phyloP scores from a whole-genome alignment of 2,888 invertebrate genomes.

The Chromoteleia sp. region DNA sequence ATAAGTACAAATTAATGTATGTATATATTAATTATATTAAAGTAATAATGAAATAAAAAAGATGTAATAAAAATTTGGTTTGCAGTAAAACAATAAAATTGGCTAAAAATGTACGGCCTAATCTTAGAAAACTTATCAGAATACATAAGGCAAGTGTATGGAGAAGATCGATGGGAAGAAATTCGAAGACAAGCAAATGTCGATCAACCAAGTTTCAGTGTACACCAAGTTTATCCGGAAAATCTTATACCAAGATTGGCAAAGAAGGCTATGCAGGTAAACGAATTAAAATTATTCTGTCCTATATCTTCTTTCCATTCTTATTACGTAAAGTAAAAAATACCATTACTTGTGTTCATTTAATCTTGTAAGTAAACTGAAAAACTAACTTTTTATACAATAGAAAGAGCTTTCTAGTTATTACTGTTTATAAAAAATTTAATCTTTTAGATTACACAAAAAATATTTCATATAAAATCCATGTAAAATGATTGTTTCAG shows the following conservation, averaged over 20 bases:
- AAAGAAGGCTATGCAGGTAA: conserved; percentile 93
- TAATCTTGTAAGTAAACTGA: neutral
- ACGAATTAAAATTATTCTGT: conserved; percentile 22
- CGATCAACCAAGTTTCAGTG: conserved; percentile 94
- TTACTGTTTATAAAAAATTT: neutral
- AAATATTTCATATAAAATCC: neutral
- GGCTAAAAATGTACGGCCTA: conserved; percentile 94
- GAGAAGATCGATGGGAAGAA: conserved; percentile 97
- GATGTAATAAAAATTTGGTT: conserved; percentile 5
- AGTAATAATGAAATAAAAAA: neutral
- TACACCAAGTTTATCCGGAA: conserved; percentile 97
- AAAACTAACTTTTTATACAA: neutral
- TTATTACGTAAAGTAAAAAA: neutral
- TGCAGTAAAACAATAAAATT: conserved; percentile 60
- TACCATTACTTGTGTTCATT: neutral
- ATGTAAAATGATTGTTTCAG: conserved; percentile 85
- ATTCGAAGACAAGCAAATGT: conserved; percentile 94
- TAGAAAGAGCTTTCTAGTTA: conserved; percentile 1
- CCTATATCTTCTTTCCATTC: conserved; percentile 6
- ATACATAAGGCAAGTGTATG: conserved; percentile 96
- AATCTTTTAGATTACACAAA: neutral
- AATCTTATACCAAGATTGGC: conserved; percentile 93
- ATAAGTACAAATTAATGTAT: too few relatives aligned
- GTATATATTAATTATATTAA: neutral
- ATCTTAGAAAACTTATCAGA: conserved; percentile 97